Conservation (phyloP, 2,888 invertebrate genomes). For the Priocnemis perturbator region DNA sequence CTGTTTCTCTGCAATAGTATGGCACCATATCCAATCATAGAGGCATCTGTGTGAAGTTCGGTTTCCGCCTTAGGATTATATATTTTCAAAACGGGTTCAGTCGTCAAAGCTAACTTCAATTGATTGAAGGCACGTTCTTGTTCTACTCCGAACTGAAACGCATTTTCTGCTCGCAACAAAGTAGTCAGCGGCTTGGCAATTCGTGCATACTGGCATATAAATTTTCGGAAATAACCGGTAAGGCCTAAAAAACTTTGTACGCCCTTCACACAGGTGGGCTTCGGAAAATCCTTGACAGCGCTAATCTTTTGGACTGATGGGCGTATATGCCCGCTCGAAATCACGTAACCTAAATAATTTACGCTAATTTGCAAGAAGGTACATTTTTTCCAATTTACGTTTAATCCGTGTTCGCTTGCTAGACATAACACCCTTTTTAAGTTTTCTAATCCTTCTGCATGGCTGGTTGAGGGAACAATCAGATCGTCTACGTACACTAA, state of each 20-base stretch:
- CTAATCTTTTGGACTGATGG: slow-evolving; percentile 13
- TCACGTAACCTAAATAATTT: slow-evolving; percentile 3
- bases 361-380: background rate
- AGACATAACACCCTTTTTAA: background rate
- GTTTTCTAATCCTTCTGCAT: background rate
- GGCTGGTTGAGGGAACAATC: background rate
- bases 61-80: too few species aligned
- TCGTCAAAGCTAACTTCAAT: too few species aligned
- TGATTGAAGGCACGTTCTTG: too few species aligned
- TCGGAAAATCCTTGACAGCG: slow-evolving; percentile 18
- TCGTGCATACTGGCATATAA: background rate
- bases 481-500: background rate
- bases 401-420: too few species aligned
- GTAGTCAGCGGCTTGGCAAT: slow-evolving; percentile 9
- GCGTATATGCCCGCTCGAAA: background rate
- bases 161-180: too few species aligned
- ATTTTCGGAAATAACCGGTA: too few species aligned
- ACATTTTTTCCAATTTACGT: too few species aligned
- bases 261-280: background rate
- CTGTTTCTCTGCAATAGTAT: too few species aligned
- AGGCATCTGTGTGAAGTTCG: too few species aligned
- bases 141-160: too few species aligned
- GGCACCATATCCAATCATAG: too few species aligned
- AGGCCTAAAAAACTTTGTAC: slow-evolving; percentile 14
- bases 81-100: too few species aligned